Base-by-base conservation (phyloP, 2,113 vertebrate species). In the Paradoxurus hermaphroditus region DNA sequence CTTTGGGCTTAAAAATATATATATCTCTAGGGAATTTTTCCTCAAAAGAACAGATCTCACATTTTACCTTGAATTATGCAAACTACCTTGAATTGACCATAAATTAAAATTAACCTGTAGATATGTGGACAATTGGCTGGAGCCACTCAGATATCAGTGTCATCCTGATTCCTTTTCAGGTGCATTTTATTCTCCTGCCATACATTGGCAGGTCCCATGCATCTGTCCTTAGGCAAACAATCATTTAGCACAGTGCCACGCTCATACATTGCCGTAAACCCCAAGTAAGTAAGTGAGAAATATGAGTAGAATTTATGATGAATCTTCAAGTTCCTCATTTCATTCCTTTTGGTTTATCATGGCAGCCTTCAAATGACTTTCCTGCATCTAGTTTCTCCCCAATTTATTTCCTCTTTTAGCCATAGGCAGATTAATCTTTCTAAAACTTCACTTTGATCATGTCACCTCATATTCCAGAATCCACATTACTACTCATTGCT, bases 351-450 rank as follows among this genome's bases (percentile, higher is more conserved):
- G 51, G 34, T 75, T 94, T 95, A 95, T 92, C 70, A 78, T 62
- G 34, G 39, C 62, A 96, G 56, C n/a, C 11, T 94, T 97, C 44
- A 62, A 72, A 97, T 62, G 85, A 85, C 88, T 95, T 94, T 51
- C 4, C 63, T 36, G 1, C 12, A 41, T 82, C 65, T 95, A 41
- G 34, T 67, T 82, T 72, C 23, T 93, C 11, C n/a, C 39, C n/a
- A 72, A 1, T 92, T 86, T 85, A 72, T 85, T 95, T 95, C 10
- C 31, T 84, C 25, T 56, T 87, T 13, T 65, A 81, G 59, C 49
- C 70, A 56, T 5, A 53, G 10, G 29, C 29, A 94, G 34, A 91
- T 96, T 31, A 77, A 77, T 96, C 78, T 95, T 95, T 29, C 25
- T 68, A 53, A 92, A 96, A 86, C 41, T 68, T 4, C 16, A 70